Evolutionary conservation across 2,113 vertebrate genomes (phyloP).

Genomic region (Alaudala cheleensis): DNA sequence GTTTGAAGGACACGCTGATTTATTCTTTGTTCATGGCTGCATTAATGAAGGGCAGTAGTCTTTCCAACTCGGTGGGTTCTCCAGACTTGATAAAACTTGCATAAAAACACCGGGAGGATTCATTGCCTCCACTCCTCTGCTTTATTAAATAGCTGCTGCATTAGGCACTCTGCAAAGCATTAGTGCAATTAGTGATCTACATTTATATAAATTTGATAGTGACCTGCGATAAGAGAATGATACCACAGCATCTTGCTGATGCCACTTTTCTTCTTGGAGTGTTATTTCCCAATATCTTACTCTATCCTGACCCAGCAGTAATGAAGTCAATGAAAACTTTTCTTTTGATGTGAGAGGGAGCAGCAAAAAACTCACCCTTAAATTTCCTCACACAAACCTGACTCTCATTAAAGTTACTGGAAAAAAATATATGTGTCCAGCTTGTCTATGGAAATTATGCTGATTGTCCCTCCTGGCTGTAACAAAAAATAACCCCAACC

Average conservation of each 20-base stretch:
- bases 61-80: constrained; percentile 16
- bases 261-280: not conserved
- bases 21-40: constrained; percentile 53
- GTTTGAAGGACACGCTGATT: constrained; percentile 41
- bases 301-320: constrained; percentile 30
- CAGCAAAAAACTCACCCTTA: constrained; percentile 7
- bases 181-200: constrained; percentile 4
- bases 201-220: constrained; percentile 20
- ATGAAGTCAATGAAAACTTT: constrained; percentile 39
- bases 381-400: not conserved
- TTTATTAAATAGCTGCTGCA: constrained; percentile 2
- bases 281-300: constrained; percentile 31
- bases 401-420: constrained; percentile 26
- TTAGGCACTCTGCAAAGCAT: not conserved
- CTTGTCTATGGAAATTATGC: not conserved
- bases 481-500: not conserved
- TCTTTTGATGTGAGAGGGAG: constrained; percentile 26
- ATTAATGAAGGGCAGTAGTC: constrained; percentile 39
- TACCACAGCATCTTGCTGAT: constrained; percentile 14
- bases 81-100: constrained; percentile 42
- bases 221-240: constrained; percentile 14
- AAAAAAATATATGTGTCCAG: not conserved
- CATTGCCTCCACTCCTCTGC: not conserved
- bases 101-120: constrained; percentile 26
- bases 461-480: constrained; percentile 19